Percentiles rank a stretch among this genome's conserved stretches.
These are phyloP conservation scores for Phyllopteryx taeniolatus DNA, from an alignment of 2,113 vertebrate species.

Conservation along the genomic window DNA sequence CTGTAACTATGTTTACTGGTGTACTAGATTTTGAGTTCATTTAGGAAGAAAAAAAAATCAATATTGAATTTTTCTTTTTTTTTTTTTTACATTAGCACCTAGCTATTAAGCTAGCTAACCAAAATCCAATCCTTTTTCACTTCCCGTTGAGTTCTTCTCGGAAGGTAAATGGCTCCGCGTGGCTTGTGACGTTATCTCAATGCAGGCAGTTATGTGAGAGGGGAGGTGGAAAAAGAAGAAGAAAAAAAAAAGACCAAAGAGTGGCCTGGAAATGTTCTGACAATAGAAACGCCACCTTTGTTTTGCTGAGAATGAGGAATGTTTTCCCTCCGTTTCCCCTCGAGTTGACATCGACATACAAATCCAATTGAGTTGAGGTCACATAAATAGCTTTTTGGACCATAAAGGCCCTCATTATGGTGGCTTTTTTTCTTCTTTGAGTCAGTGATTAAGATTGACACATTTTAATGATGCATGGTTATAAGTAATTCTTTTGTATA, in stretches of 20 bases:
- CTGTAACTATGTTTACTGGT: too few species aligned
- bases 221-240: not conserved
- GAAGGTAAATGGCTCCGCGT: slow-evolving; percentile 83
- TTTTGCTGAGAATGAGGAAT: not conserved
- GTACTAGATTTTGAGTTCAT: too few species aligned
- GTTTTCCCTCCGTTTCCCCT: not conserved
- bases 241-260: not conserved
- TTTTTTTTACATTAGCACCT: too few species aligned
- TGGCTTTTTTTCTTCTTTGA: not conserved
- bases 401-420: not conserved
- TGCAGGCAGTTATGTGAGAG: slow-evolving; percentile 18
- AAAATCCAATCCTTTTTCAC: too few species aligned
- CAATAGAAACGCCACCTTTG: not conserved
- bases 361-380: not conserved
- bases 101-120: too few species aligned
- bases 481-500: not conserved
- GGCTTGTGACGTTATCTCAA: slow-evolving; percentile 46
- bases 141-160: too few species aligned
- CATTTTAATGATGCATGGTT: not conserved
- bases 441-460: not conserved
- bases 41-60: too few species aligned
- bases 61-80: too few species aligned
- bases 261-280: not conserved
- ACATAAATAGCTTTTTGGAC: not conserved
- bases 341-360: not conserved